Evolutionary conservation across 2,888 invertebrate genomes (phyloP).

Genomic region (Hipparchia sbordonii): DNA sequence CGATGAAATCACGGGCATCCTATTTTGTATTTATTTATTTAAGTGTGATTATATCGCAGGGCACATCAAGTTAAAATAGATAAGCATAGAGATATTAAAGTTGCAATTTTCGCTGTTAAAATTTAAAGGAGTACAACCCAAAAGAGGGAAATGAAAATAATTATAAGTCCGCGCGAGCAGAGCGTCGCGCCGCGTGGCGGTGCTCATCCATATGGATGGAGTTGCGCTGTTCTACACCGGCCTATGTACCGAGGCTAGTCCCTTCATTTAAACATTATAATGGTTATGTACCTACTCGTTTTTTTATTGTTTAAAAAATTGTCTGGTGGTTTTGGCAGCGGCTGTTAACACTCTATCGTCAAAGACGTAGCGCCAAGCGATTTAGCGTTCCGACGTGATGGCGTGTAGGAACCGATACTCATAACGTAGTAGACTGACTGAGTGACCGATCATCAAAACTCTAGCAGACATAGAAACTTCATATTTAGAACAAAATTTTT

Average conservation of each 20-base stretch:
- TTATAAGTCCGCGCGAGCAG: not conserved
- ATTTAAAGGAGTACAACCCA: not conserved
- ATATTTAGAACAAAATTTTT: too few species aligned
- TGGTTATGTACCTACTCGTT: not conserved
- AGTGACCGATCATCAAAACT: too few species aligned
- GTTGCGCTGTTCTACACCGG: not conserved
- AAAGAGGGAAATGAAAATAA: slow-evolving; percentile 5
- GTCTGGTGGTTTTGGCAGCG: too few species aligned
- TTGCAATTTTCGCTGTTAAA: not conserved
- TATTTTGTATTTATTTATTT: too few species aligned
- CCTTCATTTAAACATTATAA: not conserved
- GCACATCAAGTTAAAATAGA: not conserved
- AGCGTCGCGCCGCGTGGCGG: not conserved
- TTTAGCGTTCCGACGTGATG: too few species aligned
- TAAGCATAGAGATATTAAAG: not conserved
- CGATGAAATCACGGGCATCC: too few species aligned
- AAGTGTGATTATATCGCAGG: not conserved
- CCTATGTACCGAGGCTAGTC: not conserved
- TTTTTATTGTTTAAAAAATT: too few species aligned
- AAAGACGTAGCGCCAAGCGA: too few species aligned
- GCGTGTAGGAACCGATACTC: too few species aligned
- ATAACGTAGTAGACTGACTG: too few species aligned
- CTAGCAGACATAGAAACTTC: too few species aligned
- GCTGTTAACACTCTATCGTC: too few species aligned
- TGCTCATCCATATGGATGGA: slow-evolving; percentile 1